Conservation (phyloP, 2,797 vertebrate species). For the Micropoecilia bifurca region DNA sequence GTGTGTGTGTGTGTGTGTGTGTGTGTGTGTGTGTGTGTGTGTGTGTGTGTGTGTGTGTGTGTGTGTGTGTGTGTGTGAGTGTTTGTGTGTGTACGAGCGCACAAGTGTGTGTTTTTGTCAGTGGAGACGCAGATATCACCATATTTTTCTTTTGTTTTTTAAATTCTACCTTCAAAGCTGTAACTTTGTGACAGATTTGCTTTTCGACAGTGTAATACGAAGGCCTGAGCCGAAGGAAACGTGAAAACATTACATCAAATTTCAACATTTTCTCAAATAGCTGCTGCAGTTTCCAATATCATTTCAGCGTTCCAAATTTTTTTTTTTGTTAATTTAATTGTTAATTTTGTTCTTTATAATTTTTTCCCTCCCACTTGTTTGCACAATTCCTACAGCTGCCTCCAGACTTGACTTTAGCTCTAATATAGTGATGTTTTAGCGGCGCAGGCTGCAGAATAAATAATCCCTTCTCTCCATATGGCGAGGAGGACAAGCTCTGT, state of each 20-base stretch:
- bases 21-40: too few relatives aligned
- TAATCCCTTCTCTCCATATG: conserved; percentile 84
- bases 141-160: background rate
- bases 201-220: background rate
- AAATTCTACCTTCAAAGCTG: background rate
- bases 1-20: too few relatives aligned
- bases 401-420: conserved; percentile 43
- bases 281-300: background rate
- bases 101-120: conserved; percentile 5
- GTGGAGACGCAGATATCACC: conserved; percentile 58
- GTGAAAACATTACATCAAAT: too few relatives aligned
- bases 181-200: background rate
- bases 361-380: background rate
- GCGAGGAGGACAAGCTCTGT: conserved; percentile 92
- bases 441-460: conserved; percentile 78
- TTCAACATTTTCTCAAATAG: too few relatives aligned
- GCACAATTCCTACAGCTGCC: conserved; percentile 20
- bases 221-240: background rate
- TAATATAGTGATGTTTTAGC: conserved; percentile 40
- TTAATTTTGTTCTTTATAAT: background rate
- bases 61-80: background rate
- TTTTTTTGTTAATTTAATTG: background rate
- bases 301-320: background rate
- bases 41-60: too few relatives aligned
- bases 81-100: conserved; percentile 23